Conservation (phyloP, 2,797 vertebrate species). For the Pantherophis vulpinus region DNA sequence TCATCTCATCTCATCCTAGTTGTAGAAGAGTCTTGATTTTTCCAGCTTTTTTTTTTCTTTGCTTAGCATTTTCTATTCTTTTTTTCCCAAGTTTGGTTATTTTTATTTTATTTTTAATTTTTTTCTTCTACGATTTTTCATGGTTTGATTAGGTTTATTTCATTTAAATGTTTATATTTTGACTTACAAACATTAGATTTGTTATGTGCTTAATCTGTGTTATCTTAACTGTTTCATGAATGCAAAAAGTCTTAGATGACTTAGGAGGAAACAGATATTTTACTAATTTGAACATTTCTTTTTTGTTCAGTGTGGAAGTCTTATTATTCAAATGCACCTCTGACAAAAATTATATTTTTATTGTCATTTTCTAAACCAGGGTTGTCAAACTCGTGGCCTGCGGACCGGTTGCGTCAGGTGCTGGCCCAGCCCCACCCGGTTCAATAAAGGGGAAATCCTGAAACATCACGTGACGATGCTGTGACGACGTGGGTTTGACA, state of each 20-base stretch:
- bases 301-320: not conserved
- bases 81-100: not conserved
- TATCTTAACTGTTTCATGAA: not conserved
- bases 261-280: not conserved
- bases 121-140: not conserved
- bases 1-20: not conserved
- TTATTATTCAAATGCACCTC: not conserved
- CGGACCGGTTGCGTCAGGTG: rapidly evolving
- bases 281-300: not conserved
- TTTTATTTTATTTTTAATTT: not conserved
- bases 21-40: not conserved
- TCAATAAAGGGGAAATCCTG: too few species aligned
- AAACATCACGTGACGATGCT: too few species aligned
- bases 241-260: not conserved
- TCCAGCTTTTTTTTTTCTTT: not conserved
- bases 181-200: not conserved
- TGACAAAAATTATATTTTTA: not conserved
- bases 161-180: not conserved
- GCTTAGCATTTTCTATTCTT: not conserved
- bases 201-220: not conserved
- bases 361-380: not conserved
- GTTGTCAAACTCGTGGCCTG: too few species aligned
- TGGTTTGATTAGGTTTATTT: not conserved
- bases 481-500: too few species aligned
- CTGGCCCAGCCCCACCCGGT: too few species aligned